These are phyloP conservation scores for Blastomussa wellsi DNA, from an alignment of 92 coral and sea anemone genomes.

Conservation along the genomic window DNA sequence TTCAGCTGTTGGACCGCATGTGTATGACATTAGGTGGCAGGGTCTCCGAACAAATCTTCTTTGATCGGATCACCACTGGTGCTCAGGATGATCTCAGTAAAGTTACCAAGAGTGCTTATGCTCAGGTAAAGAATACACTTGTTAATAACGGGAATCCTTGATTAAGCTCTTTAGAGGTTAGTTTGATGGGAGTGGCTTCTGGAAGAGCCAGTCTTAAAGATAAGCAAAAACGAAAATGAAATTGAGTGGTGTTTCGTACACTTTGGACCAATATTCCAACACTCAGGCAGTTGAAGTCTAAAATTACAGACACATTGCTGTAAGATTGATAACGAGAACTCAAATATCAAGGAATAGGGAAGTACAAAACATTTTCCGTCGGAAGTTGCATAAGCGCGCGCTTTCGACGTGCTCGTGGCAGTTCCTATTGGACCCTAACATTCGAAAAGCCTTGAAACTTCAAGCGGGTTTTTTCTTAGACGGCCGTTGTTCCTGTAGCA, in stretches of 20 bases:
- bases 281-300: neutral
- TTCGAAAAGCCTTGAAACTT: neutral
- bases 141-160: neutral
- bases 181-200: neutral
- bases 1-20: constrained; percentile 95
- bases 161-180: neutral
- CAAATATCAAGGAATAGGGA: no score
- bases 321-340: no score
- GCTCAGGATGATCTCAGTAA: constrained; percentile 98
- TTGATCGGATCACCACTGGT: constrained; percentile 93
- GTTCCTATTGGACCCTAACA: neutral
- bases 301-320: no score
- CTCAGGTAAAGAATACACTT: constrained; percentile 71
- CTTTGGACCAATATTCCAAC: no score
- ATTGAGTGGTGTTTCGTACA: no score
- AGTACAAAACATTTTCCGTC: no score
- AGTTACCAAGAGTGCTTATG: constrained; percentile 98
- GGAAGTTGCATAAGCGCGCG: no score
- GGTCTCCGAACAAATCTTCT: constrained; percentile 97
- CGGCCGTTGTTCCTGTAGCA: neutral
- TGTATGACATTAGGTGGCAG: constrained; percentile 99
- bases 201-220: neutral
- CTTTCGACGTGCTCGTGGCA: neutral
- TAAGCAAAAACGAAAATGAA: no score
- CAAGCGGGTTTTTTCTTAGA: neutral